phyloP scores from a whole-genome alignment of 2,888 invertebrate genomes.

The Caenorhabditis becei region DNA sequence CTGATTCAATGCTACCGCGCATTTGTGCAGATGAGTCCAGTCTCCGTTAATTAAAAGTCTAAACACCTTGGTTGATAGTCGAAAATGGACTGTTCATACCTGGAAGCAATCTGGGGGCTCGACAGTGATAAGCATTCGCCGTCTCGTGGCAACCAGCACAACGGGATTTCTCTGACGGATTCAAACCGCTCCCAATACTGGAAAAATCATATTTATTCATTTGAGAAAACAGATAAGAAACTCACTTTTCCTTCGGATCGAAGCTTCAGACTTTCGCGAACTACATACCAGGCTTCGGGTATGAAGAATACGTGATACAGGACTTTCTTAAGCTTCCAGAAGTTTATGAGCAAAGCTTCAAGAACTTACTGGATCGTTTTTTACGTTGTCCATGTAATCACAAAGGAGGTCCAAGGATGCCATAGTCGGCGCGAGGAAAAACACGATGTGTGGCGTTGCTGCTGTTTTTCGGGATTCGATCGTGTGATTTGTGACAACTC shows the following conservation, averaged over 20 bases:
- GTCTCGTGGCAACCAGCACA: constrained; percentile 71
- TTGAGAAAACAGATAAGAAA: constrained; percentile 2
- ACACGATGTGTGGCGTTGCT: constrained; percentile 63
- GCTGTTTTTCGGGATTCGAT: constrained; percentile 48
- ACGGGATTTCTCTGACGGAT: constrained; percentile 67
- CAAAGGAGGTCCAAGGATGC: constrained; percentile 62
- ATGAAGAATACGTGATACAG: constrained; percentile 73
- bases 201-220: constrained; percentile 25
- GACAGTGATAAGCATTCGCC: constrained; percentile 70
- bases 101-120: constrained; percentile 66
- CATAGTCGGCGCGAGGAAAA: constrained; percentile 65
- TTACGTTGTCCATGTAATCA: constrained; percentile 64
- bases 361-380: constrained; percentile 52
- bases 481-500: constrained; percentile 60
- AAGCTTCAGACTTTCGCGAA: constrained; percentile 68
- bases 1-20: constrained; percentile 64
- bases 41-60: constrained; percentile 68
- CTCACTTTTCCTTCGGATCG: constrained; percentile 60
- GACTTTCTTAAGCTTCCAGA: constrained; percentile 57
- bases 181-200: constrained; percentile 70
- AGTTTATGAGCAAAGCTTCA: neutral
- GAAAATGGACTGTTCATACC: constrained; percentile 20
- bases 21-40: constrained; percentile 69
- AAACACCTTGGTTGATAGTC: neutral
- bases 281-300: constrained; percentile 73